These are phyloP conservation scores for Flabesymbios commensalis DNA, from an alignment of 2,888 invertebrate species.

Conservation along the genomic window DNA sequence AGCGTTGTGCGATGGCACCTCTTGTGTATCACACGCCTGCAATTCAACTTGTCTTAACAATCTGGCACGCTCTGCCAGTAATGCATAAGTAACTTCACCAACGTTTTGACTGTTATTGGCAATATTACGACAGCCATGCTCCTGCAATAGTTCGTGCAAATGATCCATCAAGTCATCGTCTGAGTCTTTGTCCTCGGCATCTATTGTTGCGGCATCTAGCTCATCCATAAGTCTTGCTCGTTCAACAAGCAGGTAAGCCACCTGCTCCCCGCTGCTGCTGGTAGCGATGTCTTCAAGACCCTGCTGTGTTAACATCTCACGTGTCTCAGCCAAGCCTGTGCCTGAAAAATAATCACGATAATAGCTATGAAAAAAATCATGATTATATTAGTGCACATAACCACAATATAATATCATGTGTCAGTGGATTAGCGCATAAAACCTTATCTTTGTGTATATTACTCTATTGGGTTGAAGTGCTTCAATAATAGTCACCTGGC, in stretches of 20 bases:
- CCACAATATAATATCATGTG: background rate
- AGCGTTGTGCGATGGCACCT: no score
- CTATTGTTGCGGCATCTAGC: slow-evolving; percentile 55
- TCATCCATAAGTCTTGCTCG: slow-evolving; percentile 63
- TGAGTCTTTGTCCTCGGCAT: no score
- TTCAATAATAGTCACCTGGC: no score
- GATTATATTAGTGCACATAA: background rate
- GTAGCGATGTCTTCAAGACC: slow-evolving; percentile 60
- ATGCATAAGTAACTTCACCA: no score
- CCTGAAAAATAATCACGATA: slow-evolving; percentile 7
- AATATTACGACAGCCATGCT: no score
- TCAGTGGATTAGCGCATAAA: background rate
- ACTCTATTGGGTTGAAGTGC: no score
- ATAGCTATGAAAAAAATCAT: background rate
- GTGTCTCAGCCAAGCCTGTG: slow-evolving; percentile 41
- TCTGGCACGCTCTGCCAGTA: no score
- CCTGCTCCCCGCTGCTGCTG: slow-evolving; percentile 61
- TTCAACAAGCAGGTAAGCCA: slow-evolving; percentile 63
- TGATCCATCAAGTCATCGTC: no score
- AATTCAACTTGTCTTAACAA: no score
- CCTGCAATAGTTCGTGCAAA: no score
- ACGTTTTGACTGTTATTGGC: no score
- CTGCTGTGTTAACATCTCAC: slow-evolving; percentile 60
- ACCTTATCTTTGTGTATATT: background rate
- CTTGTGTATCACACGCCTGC: no score